Base-by-base conservation (phyloP, 2,113 vertebrate species). In the Peucedramus taeniatus region DNA sequence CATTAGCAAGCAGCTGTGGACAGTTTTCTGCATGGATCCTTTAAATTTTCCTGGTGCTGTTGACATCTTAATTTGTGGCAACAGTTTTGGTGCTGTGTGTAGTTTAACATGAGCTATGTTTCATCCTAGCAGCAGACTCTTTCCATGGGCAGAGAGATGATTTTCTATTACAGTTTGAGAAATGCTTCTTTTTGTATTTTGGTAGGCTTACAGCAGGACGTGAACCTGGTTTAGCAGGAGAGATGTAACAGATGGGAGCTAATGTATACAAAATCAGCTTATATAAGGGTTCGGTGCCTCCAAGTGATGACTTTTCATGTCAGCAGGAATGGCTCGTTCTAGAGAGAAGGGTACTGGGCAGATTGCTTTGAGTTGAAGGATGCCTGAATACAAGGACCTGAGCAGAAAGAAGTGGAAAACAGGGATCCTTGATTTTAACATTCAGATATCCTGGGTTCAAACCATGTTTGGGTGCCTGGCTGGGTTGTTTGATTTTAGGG, bases 91-190 rank as follows among this genome's bases (percentile, higher is more conserved):
- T 87, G 64, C 35, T 33, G 15, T 31, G 12, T 81, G 15, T 81
- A 30, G 35, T 63, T 92, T 61, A 72, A 74, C 23, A 17, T 0
- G 0, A 1, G 4, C 26, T 15, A 6, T 3, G 6, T 85, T 90
- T 84, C n/a, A 47, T 63, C 42, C 57, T 39, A 44, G 53, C 56
- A 84, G 35, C 71, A 31, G 61, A 37, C 8, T 4, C 27, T 65
- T 94, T 75, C 57, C 1, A 0, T 51, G 54, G 53, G 40, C 4
- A 9, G 35, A 31, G 65, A 66, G 39, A 15, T 35, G 30, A 50
- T 93, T 79, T 87, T 59, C n/a, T 71, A 0, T 54, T 68, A 35
- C 3, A 12, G 28, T 57, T 79, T 60, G 63, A 87, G 59, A 87
- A 93, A 51, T 57, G 70, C 44, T 77, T 86, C 19, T 4, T 6